Evolutionary conservation across 2,797 vertebrate genomes (phyloP), one percentile per base, ranked within the genome.

Genomic region (Protosalanx chinensis): DNA sequence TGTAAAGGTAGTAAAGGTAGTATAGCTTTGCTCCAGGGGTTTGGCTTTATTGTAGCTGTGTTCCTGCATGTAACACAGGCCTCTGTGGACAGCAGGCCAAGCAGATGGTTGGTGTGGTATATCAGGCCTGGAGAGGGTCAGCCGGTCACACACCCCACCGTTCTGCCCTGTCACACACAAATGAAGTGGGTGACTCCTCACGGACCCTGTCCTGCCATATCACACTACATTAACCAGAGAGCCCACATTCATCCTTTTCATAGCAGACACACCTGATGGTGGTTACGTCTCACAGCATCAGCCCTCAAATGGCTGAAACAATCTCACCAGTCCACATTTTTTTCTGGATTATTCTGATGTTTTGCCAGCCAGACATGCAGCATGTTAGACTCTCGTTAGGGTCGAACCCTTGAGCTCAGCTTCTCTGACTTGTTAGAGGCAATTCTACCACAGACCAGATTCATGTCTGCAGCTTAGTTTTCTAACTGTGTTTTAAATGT

Each of bases 51-150:
- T 10, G 35, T 46, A 46, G 41, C 41, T 13, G 30, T 29, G 15
- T 18, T 6, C 57, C 12, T 46, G 68, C 60, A 6, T 29, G 56
- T n/a, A 37, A n/a, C 12, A 2, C 29, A 10, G 78, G 70, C 73
- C 41, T 76, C 72, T 69, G 32, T n/a, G 60, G 83, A 78, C 85
- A 87, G 85, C 75, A 73, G 85, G 82, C 64, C 0, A 66, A 90
- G 73, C 90, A 91, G 90, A 91, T 89, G 88, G 85, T 79, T 77
- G 69, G 64, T 77, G 76, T 72, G 74, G 74, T 79, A 73, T 70
- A 64, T 66, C 71, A 76, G 82, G 84, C 73, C 73, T 80, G 80
- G 70, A 72, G 77, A 82, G 77, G 86, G 86, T 91, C 85, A 87
- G 82, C 76, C 88, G 83, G 83, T 83, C 87, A 72, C 71, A 76